Evolutionary conservation across 2,888 invertebrate genomes (phyloP).

Genomic region (Brenthis hecate): DNA sequence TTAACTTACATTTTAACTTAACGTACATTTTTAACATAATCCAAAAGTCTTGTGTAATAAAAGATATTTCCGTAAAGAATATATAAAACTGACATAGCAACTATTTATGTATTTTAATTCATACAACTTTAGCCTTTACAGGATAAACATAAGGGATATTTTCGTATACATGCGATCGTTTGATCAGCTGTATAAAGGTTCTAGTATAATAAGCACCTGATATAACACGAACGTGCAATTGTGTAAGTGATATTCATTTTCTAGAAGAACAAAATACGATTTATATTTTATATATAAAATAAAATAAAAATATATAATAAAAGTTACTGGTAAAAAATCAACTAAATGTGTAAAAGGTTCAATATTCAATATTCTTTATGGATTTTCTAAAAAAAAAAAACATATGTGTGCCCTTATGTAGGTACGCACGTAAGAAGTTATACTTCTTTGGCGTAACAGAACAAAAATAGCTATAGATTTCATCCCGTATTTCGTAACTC

Average conservation of each 20-base stretch:
- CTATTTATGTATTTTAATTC: not conserved
- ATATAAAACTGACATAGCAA: slow-evolving; percentile 16
- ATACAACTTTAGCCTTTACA: not conserved
- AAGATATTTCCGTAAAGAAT: slow-evolving; percentile 13
- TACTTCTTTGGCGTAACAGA: too few relatives aligned
- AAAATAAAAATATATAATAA: not conserved
- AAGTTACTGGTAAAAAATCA: not conserved
- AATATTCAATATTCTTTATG: not conserved
- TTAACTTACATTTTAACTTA: not conserved
- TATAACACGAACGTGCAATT: slow-evolving; percentile 32
- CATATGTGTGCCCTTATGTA: too few relatives aligned
- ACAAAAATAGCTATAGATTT: too few relatives aligned
- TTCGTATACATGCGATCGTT: slow-evolving; percentile 25
- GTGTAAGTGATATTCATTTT: slow-evolving; percentile 18
- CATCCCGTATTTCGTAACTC: too few relatives aligned
- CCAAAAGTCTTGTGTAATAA: not conserved
- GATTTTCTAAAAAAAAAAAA: too few relatives aligned
- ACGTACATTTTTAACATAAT: not conserved
- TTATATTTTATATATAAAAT: slow-evolving; percentile 7
- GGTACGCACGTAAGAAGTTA: too few relatives aligned
- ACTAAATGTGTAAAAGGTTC: not conserved
- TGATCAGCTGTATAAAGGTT: slow-evolving; percentile 43
- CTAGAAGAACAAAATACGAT: slow-evolving; percentile 9
- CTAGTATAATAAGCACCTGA: slow-evolving; percentile 36
- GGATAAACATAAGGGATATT: not conserved